phyloP scores from a whole-genome alignment of 2,113 vertebrate species.

The Gnathonemus echidnorhynchus region DNA sequence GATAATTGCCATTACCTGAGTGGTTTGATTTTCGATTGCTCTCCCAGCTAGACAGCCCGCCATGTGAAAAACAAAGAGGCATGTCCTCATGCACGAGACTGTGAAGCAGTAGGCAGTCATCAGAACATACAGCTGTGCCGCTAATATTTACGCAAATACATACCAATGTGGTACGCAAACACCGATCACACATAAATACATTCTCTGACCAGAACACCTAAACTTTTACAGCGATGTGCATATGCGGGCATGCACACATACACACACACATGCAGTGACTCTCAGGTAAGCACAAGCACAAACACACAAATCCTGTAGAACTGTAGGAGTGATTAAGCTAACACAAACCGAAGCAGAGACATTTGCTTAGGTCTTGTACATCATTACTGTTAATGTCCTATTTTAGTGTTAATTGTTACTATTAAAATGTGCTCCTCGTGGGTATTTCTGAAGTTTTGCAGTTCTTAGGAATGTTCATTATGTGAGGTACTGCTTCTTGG shows the following conservation, averaged over 20 bases:
- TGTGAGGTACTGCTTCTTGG: neutral
- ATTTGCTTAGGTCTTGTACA: slow-evolving; percentile 49
- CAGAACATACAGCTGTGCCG: neutral
- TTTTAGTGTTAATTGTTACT: slow-evolving; percentile 40
- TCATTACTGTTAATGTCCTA: slow-evolving; percentile 50
- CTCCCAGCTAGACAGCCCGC: neutral
- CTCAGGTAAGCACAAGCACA: neutral
- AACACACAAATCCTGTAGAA: neutral
- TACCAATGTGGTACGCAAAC: neutral
- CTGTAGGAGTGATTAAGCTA: neutral
- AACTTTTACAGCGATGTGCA: neutral
- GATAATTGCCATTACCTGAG: too few relatives aligned
- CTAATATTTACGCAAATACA: neutral
- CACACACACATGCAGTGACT: neutral
- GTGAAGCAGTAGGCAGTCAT: neutral
- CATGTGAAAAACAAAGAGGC: neutral
- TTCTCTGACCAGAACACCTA: neutral
- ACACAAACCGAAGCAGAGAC: slow-evolving; percentile 35
- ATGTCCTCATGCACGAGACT: neutral
- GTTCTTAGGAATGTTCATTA: neutral
- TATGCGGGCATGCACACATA: neutral
- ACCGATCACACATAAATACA: neutral
- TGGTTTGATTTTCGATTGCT: neutral
- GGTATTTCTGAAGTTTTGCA: slow-evolving; percentile 24
- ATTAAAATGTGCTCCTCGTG: slow-evolving; percentile 44